phyloP scores from a whole-genome alignment of 2,888 invertebrate genomes.

The Eremobia ochroleuca region DNA sequence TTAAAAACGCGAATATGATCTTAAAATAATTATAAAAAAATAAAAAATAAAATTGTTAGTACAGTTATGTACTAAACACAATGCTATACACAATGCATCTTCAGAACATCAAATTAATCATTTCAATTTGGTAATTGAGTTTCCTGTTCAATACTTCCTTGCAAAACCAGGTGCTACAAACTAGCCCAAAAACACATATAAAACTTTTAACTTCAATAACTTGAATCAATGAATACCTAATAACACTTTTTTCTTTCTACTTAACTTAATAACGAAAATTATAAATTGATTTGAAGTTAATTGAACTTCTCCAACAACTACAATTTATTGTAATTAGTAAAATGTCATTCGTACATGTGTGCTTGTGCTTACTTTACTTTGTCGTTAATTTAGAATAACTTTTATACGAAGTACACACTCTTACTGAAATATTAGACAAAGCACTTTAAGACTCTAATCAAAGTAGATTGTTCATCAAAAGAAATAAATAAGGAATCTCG shows the following conservation, averaged over 20 bases:
- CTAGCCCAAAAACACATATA: background rate
- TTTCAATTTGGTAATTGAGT: background rate
- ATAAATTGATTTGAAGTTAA: conserved; percentile 39
- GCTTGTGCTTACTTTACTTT: conserved; percentile 2
- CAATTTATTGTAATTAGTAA: conserved; percentile 34
- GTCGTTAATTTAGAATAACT: background rate
- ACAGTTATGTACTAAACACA: no score
- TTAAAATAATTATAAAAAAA: background rate
- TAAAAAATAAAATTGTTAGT: background rate
- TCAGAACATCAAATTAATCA: background rate
- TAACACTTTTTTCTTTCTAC: conserved; percentile 3
- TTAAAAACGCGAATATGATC: background rate
- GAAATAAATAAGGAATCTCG: background rate
- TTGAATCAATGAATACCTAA: conserved; percentile 11
- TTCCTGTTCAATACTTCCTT: background rate
- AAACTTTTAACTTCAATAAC: conserved; percentile 22
- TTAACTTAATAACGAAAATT: conserved; percentile 8
- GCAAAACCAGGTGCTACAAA: background rate
- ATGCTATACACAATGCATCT: background rate
- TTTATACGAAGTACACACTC: conserved; percentile 3
- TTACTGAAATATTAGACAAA: background rate
- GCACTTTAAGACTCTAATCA: background rate
- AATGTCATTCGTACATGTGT: background rate
- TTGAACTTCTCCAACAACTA: conserved; percentile 45
- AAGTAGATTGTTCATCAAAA: background rate